phyloP scores from a whole-genome alignment of 2,888 invertebrate species.

The Drosophila mercatorum region DNA sequence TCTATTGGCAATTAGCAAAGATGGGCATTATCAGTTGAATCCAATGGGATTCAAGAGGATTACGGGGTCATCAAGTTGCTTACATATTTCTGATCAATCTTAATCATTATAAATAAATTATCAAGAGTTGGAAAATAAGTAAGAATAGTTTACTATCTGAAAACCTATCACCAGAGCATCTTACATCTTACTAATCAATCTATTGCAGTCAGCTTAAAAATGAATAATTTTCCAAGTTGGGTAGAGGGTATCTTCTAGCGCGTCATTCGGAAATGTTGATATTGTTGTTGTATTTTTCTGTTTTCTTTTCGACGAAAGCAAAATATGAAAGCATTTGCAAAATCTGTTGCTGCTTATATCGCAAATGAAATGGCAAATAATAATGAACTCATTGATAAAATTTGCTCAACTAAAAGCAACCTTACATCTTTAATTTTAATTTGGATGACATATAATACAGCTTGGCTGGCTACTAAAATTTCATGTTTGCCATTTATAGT shows the following conservation, averaged over 20 bases:
- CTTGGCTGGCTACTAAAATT: neutral
- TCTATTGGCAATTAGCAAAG: neutral
- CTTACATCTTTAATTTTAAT: neutral
- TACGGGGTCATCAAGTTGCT: too few relatives aligned
- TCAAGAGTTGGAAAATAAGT: too few relatives aligned
- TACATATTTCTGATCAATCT: too few relatives aligned
- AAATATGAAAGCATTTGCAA: slow-evolving; percentile 28
- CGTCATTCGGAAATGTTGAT: neutral
- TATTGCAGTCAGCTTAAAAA: too few relatives aligned
- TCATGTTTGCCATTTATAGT: too few relatives aligned
- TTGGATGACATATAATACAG: neutral
- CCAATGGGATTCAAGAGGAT: neutral
- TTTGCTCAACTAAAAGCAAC: neutral
- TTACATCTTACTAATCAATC: too few relatives aligned
- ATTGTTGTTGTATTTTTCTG: neutral
- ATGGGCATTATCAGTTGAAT: neutral
- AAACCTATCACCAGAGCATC: too few relatives aligned
- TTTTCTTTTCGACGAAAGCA: slow-evolving; percentile 31
- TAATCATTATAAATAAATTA: too few relatives aligned
- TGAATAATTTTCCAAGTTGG: too few relatives aligned
- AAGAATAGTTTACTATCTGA: too few relatives aligned
- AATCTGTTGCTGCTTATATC: slow-evolving; percentile 10
- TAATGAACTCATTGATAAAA: neutral
- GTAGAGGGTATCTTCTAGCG: neutral
- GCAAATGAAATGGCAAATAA: slow-evolving; percentile 10